Evolutionary conservation across 2,113 vertebrate genomes (phyloP), one percentile per base, ranked within the genome.

Genomic region (Ceuthmochares aereus): DNA sequence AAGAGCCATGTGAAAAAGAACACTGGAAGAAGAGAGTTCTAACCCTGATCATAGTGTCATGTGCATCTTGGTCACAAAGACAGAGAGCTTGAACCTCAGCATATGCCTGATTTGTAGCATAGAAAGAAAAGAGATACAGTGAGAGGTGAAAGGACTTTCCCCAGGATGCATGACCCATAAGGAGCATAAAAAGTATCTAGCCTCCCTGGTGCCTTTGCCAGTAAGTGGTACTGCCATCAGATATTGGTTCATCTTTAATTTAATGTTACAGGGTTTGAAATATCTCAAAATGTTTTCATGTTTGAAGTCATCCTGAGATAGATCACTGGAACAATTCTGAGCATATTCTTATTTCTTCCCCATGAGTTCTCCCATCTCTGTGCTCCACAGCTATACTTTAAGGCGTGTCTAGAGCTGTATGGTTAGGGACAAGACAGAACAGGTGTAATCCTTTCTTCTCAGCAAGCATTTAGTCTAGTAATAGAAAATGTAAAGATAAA

Each of bases 131-230:
- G 16, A 67, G 26, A 29, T 10, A 74, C 25, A 67, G 9, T 25
- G 23, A 32, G 9, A 45, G 36, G 14, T 66, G 20, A 62, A 69
- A 68, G 7, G 9, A 42, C 32, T 45, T 74, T 66, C 52, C 34
- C 23, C 12, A 34, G 9, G 7, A 8, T 62, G 7, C 15, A 45
- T 0, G 0, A 54, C 26, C 22, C 32, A 52, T 20, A 4, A 34
- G 47, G 14, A 63, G 20, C 47, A 52, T 10, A 84, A 36, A 55
- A 82, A 68, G 11, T 20, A 52, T 32, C 49, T 4, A 14, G 15
- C 10, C 9, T 93, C 63, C 58, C 32, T 55, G 9, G 3, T 64
- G 34, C 56, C 21, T 49, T 77, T 18, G 15, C 19, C 23, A n/a
- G 4, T 36, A 67, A 75, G 23, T n/a, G 5, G 15, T 84, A 8